phyloP scores from a whole-genome alignment of 2,113 vertebrate species.

The Picathartes gymnocephalus region DNA sequence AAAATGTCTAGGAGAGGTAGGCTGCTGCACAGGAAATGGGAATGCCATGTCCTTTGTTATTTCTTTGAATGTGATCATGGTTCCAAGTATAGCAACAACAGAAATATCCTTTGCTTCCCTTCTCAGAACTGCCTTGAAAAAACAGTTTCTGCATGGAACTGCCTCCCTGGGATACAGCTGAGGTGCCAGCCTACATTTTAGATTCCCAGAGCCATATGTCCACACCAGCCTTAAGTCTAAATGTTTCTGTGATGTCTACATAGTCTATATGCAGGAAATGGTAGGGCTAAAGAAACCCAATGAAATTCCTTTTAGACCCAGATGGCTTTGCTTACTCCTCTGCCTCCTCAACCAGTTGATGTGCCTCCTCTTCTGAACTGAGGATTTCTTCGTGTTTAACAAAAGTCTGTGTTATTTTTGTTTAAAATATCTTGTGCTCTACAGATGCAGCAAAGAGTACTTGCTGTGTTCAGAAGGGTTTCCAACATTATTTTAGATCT shows the following conservation, averaged over 20 bases:
- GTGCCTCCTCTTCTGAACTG: background rate
- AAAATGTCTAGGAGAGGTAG: background rate
- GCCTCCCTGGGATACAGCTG: background rate
- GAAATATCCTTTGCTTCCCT: background rate
- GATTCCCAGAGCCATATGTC: background rate
- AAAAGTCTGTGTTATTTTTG: background rate
- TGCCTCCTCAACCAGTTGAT: background rate
- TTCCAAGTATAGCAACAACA: background rate
- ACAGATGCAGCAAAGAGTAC: background rate
- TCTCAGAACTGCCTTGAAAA: background rate
- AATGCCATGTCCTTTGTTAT: background rate
- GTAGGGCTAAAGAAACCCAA: background rate
- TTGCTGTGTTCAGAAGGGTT: background rate
- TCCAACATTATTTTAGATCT: background rate
- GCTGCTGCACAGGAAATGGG: background rate
- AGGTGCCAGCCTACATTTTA: background rate
- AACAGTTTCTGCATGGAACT: background rate
- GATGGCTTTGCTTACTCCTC: slow-evolving; percentile 1
- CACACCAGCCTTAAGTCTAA: background rate
- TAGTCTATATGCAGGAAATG: background rate
- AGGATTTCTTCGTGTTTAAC: background rate
- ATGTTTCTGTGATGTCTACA: background rate
- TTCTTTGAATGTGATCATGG: background rate
- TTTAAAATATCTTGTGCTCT: background rate
- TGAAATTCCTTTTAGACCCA: background rate